Evolutionary conservation across 1,140 invertebrate species (phyloP), one percentile per base, ranked within the genome.

Genomic region (Drosophila insularis): DNA sequence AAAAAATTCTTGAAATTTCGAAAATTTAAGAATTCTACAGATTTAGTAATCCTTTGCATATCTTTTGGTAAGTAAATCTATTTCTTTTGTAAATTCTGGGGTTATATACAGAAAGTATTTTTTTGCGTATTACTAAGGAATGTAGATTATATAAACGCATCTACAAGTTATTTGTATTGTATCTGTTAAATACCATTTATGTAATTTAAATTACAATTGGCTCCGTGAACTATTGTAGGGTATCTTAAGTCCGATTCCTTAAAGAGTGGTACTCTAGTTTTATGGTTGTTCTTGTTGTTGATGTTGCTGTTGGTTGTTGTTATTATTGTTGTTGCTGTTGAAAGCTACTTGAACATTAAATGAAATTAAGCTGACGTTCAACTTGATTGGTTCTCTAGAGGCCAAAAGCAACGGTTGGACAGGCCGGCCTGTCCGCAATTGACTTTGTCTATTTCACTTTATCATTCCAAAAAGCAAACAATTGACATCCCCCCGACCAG

Each of bases 311-410:
- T 63, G 61, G 62, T 61, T 63, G 54, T 61, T 63, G 54, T 53
- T 70, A 53, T 37, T 77, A 58, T 61, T 63, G 54, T 43, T 60
- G 69, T 54, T 71, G 59, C 31, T 77, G 35, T 55, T 60, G 61
- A 35, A 50, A 55, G 78, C 81, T 75, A 86, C 82, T 85, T 87
- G 79, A 77, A 80, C 79, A 70, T 80, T 80, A 82, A 81, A 80
- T 87, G 72, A 86, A 87, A 78, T 87, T 87, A 87, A 87, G 74
- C 80, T 80, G 84, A 82, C 84, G 79, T 82, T 77, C 74, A 62
- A 73, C 82, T 87, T 87, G 79, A 87, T 87, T 87, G 82, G 72
- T 68, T 81, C 82, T 87, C 84, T 79, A 66, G 82, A 82, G 82
- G 70, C 84, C 80, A 62, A 40, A 50, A 74, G 63, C 65, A 65